Conservation (phyloP, 2,888 invertebrate species). For the Spodoptera exigua region DNA sequence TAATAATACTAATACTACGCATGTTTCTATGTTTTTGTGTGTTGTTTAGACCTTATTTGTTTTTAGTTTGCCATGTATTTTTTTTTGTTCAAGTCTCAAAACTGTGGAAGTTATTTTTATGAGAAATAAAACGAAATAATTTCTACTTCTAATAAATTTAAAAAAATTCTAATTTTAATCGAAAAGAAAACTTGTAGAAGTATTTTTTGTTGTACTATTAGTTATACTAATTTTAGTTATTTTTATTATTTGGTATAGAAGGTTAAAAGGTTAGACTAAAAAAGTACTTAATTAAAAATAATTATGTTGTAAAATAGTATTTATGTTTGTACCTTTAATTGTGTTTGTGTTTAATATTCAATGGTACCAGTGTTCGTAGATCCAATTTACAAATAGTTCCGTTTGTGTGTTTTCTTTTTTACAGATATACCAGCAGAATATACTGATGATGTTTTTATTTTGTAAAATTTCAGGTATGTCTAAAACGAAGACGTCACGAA, state of each 20-base stretch:
- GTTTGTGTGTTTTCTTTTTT: conserved; percentile 17
- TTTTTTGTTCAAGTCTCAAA: conserved; percentile 13
- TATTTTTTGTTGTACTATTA: conserved; percentile 32
- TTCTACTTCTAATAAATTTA: conserved; percentile 13
- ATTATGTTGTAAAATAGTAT: conserved; percentile 42
- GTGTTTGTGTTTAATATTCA: conserved; percentile 54
- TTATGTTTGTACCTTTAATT: conserved; percentile 54
- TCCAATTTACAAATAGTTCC: conserved; percentile 14
- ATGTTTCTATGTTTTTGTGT: conserved; percentile 44
- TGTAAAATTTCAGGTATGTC: conserved; percentile 80
- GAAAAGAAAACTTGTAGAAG: conserved; percentile 12
- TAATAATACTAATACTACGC: conserved; percentile 64
- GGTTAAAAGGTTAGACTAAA: conserved; percentile 15
- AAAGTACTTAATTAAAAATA: too few species aligned
- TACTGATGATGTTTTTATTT: conserved; percentile 45
- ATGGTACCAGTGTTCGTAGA: conserved; percentile 76
- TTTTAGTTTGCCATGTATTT: background rate
- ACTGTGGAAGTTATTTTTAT: conserved; percentile 26
- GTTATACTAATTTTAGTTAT: conserved; percentile 47
- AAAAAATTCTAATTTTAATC: conserved; percentile 7
- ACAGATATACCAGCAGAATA: conserved; percentile 5
- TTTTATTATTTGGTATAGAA: conserved; percentile 32
- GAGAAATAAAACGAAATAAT: conserved; percentile 21
- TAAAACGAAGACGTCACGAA: conserved; percentile 76
- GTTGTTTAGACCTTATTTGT: background rate